A percentile compares a stretch with the other conserved stretches of the same genome.
phyloP scores from a whole-genome alignment of 2,888 invertebrate genomes.

The Rhamphomyia laevipes region DNA sequence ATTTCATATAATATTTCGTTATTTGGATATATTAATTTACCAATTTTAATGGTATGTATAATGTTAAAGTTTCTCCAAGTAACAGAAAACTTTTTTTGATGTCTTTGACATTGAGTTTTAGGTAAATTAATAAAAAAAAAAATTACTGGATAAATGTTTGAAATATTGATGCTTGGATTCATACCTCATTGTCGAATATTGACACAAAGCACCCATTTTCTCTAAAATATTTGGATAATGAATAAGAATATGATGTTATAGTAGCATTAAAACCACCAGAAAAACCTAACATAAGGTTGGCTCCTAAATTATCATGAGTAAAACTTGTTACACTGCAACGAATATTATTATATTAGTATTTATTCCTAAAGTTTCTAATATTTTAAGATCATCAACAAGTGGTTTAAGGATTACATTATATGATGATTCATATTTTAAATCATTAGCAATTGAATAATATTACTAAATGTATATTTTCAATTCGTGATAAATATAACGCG shows the following conservation, averaged over 20 bases:
- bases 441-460: constrained; percentile 10
- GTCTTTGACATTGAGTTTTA: constrained; percentile 1
- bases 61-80: background rate
- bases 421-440: constrained; percentile 3
- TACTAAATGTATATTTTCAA: constrained; percentile 9
- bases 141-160: constrained; percentile 4
- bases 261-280: constrained; percentile 5
- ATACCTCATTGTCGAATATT: constrained; percentile 5
- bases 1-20: background rate
- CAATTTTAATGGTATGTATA: background rate
- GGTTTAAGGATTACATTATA: constrained; percentile 6
- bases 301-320: constrained; percentile 11
- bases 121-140: constrained; percentile 4
- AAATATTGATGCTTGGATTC: constrained; percentile 8
- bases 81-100: constrained; percentile 3
- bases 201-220: constrained; percentile 2
- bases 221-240: constrained; percentile 5
- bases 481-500: constrained; percentile 4
- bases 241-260: constrained; percentile 6
- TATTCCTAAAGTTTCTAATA: constrained; percentile 5
- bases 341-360: constrained; percentile 2
- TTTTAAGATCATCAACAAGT: constrained; percentile 7
- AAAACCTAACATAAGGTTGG: constrained; percentile 8
- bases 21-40: background rate
- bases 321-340: constrained; percentile 6